Conservation (phyloP, 2,797 vertebrate species). For the Coreius guichenoti region DNA sequence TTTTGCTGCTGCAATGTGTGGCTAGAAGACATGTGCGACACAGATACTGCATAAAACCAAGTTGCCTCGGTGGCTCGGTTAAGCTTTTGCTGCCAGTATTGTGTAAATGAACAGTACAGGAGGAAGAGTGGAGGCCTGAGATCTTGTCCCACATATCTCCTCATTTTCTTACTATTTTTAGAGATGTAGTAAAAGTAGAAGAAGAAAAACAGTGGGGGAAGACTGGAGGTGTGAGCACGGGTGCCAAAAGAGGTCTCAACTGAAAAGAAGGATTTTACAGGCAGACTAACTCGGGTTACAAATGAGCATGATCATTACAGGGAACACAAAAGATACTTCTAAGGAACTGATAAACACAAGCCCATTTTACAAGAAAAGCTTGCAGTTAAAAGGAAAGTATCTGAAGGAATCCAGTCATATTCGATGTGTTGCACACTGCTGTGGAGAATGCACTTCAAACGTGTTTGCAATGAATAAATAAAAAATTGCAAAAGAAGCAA, state of each 20-base stretch:
- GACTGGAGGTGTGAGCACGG: not conserved
- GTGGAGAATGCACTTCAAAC: conserved; percentile 35
- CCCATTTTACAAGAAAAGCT: conserved; percentile 19
- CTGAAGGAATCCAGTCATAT: conserved; percentile 8
- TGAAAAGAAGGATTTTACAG: conserved; percentile 26
- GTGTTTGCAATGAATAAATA: conserved; percentile 55
- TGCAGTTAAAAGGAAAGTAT: conserved; percentile 7
- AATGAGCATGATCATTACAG: conserved; percentile 24
- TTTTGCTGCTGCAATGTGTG: conserved; percentile 43
- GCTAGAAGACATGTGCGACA: conserved; percentile 13
- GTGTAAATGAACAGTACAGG: not conserved
- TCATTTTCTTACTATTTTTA: conserved; percentile 58
- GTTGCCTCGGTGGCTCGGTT: not conserved
- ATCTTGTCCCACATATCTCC: conserved; percentile 49
- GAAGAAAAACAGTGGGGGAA: conserved; percentile 35
- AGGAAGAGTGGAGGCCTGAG: conserved; percentile 25
- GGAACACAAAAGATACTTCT: conserved; percentile 23
- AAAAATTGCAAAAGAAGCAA: conserved; percentile 36
- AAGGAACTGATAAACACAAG: conserved; percentile 37
- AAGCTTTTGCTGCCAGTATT: conserved; percentile 12
- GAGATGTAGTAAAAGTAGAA: conserved; percentile 32
- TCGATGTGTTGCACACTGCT: conserved; percentile 15
- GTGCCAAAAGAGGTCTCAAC: conserved; percentile 44
- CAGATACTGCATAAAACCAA: conserved; percentile 13
- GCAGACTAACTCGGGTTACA: conserved; percentile 3